Percentiles rank a stretch among this genome's conserved stretches.
Conservation (phyloP, 2,888 invertebrate species). For the Papilio elwesi region DNA sequence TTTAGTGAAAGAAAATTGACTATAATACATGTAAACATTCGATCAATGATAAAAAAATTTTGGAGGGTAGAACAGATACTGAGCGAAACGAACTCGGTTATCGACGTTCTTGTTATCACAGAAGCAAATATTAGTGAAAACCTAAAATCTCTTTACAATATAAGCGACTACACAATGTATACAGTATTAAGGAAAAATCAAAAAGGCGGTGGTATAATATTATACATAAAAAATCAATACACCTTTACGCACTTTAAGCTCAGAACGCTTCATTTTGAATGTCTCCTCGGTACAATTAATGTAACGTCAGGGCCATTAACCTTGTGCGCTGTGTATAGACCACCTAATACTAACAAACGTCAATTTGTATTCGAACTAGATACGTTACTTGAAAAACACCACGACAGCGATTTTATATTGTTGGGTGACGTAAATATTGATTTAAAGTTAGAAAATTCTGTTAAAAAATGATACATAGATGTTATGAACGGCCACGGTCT, state of each 20-base stretch:
- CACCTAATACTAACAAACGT: constrained; percentile 1
- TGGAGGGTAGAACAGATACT: constrained; percentile 3
- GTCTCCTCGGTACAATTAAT: background rate
- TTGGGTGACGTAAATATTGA: constrained; percentile 11
- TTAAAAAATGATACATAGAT: constrained; percentile 29
- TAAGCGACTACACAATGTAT: constrained; percentile 38
- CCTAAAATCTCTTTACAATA: constrained; percentile 29
- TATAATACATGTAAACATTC: constrained; percentile 9
- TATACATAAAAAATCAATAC: constrained; percentile 35
- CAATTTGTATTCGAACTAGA: constrained; percentile 1
- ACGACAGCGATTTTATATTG: constrained; percentile 7
- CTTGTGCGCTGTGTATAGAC: constrained; percentile 4
- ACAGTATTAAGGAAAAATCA: constrained; percentile 34
- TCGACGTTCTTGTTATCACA: constrained; percentile 32
- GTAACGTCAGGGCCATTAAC: background rate
- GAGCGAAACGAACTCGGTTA: background rate
- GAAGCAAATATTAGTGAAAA: constrained; percentile 36
- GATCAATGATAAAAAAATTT: constrained; percentile 9
- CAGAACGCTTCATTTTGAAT: background rate
- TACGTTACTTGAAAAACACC: background rate
- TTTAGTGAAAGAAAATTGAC: background rate
- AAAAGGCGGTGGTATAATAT: constrained; percentile 40
- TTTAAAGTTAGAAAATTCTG: background rate
- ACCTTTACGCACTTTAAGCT: constrained; percentile 19
- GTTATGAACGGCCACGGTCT: constrained; percentile 20